Evolutionary conservation across 1,140 invertebrate species (phyloP).

Genomic region (Melanaphis sacchari): DNA sequence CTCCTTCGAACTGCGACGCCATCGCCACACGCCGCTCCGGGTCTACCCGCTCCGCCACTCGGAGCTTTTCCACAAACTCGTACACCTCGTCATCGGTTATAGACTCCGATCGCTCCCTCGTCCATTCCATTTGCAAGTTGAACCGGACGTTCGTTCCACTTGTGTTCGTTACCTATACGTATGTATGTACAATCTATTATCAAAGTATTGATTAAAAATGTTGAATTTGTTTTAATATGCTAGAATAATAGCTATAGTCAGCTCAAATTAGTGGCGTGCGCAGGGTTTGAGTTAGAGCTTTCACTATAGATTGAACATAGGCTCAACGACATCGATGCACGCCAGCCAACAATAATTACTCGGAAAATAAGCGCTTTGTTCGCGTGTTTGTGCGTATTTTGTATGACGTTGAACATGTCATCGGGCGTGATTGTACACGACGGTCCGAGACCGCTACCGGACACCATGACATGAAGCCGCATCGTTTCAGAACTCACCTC

Average conservation of each 20-base stretch:
- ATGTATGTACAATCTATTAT: not conserved
- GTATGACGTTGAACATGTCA: not conserved
- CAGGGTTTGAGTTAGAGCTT: not conserved
- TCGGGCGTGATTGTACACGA: conserved; percentile 19
- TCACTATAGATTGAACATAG: not conserved
- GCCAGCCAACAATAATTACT: not conserved
- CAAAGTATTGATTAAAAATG: not conserved
- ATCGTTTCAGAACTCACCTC: conserved; percentile 13
- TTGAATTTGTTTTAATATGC: not conserved
- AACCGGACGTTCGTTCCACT: not conserved
- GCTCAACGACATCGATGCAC: not conserved
- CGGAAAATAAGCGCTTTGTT: not conserved
- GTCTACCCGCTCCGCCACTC: not conserved
- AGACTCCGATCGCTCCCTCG: not conserved
- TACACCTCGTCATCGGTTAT: not conserved
- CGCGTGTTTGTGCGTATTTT: not conserved
- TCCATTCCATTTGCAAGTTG: conserved; percentile 38
- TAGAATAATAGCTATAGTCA: not conserved
- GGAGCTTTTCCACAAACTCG: not conserved
- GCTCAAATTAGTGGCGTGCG: not conserved
- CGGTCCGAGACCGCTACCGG: not conserved
- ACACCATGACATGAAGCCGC: not conserved
- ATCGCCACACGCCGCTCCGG: not conserved
- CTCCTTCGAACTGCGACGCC: not conserved
- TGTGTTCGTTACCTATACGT: conserved; percentile 9